A percentile compares a stretch with the other conserved stretches of the same genome.
Conservation (phyloP, 2,113 vertebrate genomes). For the Meriones unguiculatus region DNA sequence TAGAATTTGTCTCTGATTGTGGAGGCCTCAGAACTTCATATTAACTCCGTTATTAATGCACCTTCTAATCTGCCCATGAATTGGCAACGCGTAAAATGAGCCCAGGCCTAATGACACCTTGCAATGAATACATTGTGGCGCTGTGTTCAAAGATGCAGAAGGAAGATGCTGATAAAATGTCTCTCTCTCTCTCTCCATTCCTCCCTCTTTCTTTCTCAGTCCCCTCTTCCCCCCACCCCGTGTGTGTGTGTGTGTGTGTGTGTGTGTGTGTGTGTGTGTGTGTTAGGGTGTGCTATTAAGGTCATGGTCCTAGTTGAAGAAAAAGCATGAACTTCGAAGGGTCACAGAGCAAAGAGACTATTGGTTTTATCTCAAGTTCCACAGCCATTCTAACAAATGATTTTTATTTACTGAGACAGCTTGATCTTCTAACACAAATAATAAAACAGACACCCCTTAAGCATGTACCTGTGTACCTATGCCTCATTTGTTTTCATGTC, state of each 20-base stretch:
- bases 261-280: neutral
- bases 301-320: neutral
- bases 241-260: constrained; percentile 15
- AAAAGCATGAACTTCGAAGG: neutral
- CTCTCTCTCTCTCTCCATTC: neutral
- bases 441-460: neutral
- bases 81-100: constrained; percentile 85
- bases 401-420: neutral
- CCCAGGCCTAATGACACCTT: constrained; percentile 83
- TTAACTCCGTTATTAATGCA: constrained; percentile 93
- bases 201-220: neutral
- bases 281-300: neutral
- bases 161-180: constrained; percentile 64
- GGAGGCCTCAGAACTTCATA: constrained; percentile 90
- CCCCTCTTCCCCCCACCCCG: no score
- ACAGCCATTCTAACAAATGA: neutral
- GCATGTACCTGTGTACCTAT: neutral
- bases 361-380: neutral
- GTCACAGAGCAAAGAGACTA: neutral
- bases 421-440: constrained; percentile 9
- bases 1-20: constrained; percentile 91
- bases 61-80: constrained; percentile 89
- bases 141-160: constrained; percentile 77
- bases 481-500: neutral
- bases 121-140: constrained; percentile 80